These are phyloP conservation scores for Plagodis dolabraria DNA, from an alignment of 2,888 invertebrate species.

Conservation along the genomic window DNA sequence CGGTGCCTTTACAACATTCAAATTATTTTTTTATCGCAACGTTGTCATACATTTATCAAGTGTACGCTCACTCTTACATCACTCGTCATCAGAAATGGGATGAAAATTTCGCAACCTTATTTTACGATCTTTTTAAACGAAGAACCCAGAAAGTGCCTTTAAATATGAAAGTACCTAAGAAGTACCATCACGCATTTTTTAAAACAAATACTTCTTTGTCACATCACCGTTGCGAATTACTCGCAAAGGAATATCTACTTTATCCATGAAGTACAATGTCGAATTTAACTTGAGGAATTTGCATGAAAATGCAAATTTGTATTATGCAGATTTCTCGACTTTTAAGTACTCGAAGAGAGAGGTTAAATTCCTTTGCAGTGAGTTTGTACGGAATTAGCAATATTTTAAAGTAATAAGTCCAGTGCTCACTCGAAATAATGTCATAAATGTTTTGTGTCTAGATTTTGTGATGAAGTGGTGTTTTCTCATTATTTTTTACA, in stretches of 20 bases:
- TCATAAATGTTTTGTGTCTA: conserved; percentile 53
- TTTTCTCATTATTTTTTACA: conserved; percentile 54
- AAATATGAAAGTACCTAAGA: conserved; percentile 32
- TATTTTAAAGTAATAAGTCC: conserved; percentile 49
- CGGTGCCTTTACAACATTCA: too few species aligned
- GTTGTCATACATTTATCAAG: conserved; percentile 32
- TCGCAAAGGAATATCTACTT: conserved; percentile 34
- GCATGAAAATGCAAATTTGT: conserved; percentile 35
- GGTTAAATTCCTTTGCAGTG: conserved; percentile 32
- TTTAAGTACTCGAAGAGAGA: conserved; percentile 27
- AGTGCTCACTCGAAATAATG: conserved; percentile 53
- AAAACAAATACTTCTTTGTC: conserved; percentile 35
- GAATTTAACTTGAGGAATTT: conserved; percentile 34
- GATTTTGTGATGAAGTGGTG: conserved; percentile 47
- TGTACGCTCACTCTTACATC: conserved; percentile 48
- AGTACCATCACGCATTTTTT: conserved; percentile 41
- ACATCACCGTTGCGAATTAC: conserved; percentile 37
- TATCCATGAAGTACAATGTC: conserved; percentile 27
- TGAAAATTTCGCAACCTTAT: conserved; percentile 52
- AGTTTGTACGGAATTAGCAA: conserved; percentile 21
- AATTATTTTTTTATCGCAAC: too few species aligned
- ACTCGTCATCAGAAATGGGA: conserved; percentile 54
- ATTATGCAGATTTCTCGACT: conserved; percentile 33
- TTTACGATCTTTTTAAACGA: conserved; percentile 70
- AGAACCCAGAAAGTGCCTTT: conserved; percentile 43